phyloP scores from a whole-genome alignment of 1,140 invertebrate species.

The Papilio helenus region DNA sequence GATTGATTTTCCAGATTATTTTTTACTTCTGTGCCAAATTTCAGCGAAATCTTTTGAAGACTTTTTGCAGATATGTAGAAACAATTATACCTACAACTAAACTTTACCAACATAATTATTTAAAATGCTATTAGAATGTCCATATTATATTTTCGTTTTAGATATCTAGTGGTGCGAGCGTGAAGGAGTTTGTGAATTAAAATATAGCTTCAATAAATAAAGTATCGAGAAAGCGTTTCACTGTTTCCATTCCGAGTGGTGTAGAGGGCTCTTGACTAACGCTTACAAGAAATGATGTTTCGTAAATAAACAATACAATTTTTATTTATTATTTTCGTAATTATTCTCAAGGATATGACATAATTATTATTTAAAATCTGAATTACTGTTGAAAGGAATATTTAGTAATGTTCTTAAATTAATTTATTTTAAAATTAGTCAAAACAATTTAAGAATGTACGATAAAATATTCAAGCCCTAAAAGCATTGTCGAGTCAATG shows the following conservation, averaged over 20 bases:
- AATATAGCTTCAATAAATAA: slow-evolving; percentile 50
- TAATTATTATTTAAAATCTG: no score
- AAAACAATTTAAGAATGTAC: slow-evolving; percentile 29
- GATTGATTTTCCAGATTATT: no score
- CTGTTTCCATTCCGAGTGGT: slow-evolving; percentile 42
- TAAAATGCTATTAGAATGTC: not conserved
- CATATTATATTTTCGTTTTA: not conserved
- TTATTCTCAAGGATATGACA: no score
- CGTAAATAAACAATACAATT: slow-evolving; percentile 13
- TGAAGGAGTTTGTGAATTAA: slow-evolving; percentile 31
- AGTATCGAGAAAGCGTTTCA: slow-evolving; percentile 47
- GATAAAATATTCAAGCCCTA: slow-evolving; percentile 46
- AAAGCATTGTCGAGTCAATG: slow-evolving; percentile 42
- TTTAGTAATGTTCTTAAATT: no score
- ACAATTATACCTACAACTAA: no score
- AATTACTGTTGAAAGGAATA: not conserved
- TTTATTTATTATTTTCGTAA: not conserved
- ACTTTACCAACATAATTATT: no score
- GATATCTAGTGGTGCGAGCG: not conserved
- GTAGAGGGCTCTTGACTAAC: slow-evolving; percentile 33
- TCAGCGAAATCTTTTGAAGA: no score
- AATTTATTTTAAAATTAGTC: not conserved
- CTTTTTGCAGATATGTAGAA: no score
- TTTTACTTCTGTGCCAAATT: no score
- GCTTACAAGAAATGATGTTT: slow-evolving; percentile 13